These are phyloP conservation scores for Dicyrtomina minuta DNA, from an alignment of 2,888 invertebrate species.

Conservation along the genomic window DNA sequence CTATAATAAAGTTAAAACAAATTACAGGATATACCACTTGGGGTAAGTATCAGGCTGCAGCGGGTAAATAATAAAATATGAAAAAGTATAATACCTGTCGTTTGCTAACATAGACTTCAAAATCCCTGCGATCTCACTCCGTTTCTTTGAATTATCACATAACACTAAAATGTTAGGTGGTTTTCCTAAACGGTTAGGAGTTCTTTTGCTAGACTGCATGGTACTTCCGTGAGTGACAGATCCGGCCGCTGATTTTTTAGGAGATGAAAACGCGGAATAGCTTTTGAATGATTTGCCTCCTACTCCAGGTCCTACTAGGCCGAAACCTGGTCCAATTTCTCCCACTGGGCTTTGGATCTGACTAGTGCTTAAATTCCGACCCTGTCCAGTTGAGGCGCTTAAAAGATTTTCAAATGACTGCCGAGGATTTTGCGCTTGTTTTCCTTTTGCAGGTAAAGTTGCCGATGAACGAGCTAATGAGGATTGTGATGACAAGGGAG, in stretches of 20 bases:
- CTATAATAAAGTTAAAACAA: constrained; percentile 54
- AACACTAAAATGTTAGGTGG: constrained; percentile 51
- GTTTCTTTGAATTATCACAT: constrained; percentile 39
- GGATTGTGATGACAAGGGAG: not conserved
- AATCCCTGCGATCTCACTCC: constrained; percentile 42
- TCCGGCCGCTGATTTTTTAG: constrained; percentile 27
- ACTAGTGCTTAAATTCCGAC: constrained; percentile 7
- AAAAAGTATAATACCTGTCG: constrained; percentile 41
- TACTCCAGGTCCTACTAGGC: not conserved
- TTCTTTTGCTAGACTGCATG: constrained; percentile 25
- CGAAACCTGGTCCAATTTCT: not conserved
- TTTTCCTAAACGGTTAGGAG: constrained; percentile 46
- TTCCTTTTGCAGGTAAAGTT: not conserved
- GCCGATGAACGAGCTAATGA: not conserved
- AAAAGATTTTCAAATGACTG: constrained; percentile 26
- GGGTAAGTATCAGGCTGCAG: too few relatives aligned
- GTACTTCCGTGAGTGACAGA: not conserved
- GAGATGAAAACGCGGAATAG: constrained; percentile 38
- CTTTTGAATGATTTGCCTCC: constrained; percentile 22
- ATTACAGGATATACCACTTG: too few relatives aligned
- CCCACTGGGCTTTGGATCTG: constrained; percentile 12
- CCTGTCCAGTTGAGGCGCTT: not conserved
- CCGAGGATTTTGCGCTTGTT: not conserved
- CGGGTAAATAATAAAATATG: not conserved
- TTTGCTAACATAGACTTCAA: constrained; percentile 46